Percentiles rank a stretch among this genome's conserved stretches.
phyloP scores from a whole-genome alignment of 2,797 vertebrate species.

The Thamnophis elegans region DNA sequence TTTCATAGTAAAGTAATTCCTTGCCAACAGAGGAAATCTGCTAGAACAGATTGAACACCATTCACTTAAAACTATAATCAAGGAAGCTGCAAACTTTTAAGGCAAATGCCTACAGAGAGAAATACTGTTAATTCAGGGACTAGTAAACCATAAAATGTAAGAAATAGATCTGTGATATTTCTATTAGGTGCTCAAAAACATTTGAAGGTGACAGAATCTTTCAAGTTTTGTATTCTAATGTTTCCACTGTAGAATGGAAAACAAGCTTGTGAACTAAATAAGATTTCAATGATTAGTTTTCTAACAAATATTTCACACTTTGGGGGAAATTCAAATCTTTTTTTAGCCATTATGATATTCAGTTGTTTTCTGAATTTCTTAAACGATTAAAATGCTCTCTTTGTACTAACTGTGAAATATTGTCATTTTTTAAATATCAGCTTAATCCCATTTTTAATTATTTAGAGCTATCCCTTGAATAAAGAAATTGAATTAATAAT shows the following conservation, averaged over 20 bases:
- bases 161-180: neutral
- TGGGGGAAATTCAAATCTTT: too few species aligned
- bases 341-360: too few species aligned
- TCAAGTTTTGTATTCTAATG: neutral
- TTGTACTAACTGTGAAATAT: neutral
- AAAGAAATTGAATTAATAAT: neutral
- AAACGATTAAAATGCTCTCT: neutral
- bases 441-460: neutral
- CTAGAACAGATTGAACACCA: neutral
- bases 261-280: neutral
- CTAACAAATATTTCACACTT: too few species aligned
- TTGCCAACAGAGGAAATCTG: neutral
- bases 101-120: neutral
- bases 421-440: neutral
- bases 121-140: neutral
- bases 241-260: too few species aligned
- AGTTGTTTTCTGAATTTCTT: too few species aligned
- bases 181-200: neutral
- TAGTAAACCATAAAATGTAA: neutral
- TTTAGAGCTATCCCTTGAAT: neutral
- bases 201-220: neutral
- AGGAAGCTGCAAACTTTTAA: neutral
- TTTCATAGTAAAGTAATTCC: neutral
- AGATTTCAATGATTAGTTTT: neutral
- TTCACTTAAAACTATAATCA: neutral